Base-by-base conservation (phyloP, 2,113 vertebrate genomes). In the Helogale parvula region DNA sequence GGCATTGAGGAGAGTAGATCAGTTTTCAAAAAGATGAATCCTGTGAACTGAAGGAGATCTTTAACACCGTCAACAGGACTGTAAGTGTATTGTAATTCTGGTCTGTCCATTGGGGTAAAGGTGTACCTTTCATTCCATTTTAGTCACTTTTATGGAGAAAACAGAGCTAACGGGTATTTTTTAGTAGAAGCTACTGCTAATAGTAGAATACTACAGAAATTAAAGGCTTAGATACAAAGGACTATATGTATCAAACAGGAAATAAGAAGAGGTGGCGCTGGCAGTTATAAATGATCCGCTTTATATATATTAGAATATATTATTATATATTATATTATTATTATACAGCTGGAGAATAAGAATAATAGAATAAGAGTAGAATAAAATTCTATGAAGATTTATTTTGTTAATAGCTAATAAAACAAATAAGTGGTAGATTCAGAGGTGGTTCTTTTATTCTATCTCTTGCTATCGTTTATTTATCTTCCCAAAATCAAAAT, bases 21-120 rank as follows among this genome's bases (percentile, higher is more conserved):
- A 60, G 50, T 85, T 98, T 98, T 98, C 85, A 97, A 91, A 97
- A 98, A 98, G 97, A 98, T 97, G 81, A 98, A 98, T 98, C 29
- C 96, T 23, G 29, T 95, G 96, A 97, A 97, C 66, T 68, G 86
- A 98, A 94, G 68, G 95, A 97, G 80, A 97, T 31, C 57, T 96
- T 98, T 95, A 97, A 96, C 50, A 91, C 57, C 96, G 94, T 97
- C 96, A 96, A 97, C 79, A 94, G 76, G 95, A 97, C 57, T 87
- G 17, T 98, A 98, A 97, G 93, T 68, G 88, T 52, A 95, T 72
- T 97, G 74, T 90, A 94, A 93, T 97, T 98, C 91, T 97, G 91
- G 95, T 94, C 95, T 95, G 81, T 97, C 97, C 86, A 96, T 38
- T 94, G 96, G 92, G 98, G 94, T 69, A 90, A 88, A 97, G 92